Evolutionary conservation across 2,888 invertebrate species (phyloP).

Genomic region (Iphiclides podalirius): DNA sequence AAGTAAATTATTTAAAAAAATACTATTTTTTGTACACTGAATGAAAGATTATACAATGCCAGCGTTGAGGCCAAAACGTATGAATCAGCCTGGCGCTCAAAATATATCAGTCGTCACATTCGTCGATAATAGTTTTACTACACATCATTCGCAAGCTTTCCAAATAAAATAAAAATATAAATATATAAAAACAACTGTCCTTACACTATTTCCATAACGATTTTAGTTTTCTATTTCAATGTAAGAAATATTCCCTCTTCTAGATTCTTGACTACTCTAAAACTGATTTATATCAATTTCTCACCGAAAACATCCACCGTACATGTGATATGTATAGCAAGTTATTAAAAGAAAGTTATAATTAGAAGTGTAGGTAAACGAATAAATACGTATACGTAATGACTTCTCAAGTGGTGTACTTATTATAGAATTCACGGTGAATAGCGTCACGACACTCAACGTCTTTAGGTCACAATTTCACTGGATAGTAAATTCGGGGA

Average conservation of each 20-base stretch:
- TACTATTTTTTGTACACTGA: no score
- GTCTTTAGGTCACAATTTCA: no score
- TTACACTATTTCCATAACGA: background rate
- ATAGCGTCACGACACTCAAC: slow-evolving; percentile 45
- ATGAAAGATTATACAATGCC: slow-evolving; percentile 14
- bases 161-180: background rate
- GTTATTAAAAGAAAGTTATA: slow-evolving; percentile 45
- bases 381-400: slow-evolving; percentile 44
- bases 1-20: no score
- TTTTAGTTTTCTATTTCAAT: no score
- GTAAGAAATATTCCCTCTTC: background rate
- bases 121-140: slow-evolving; percentile 8
- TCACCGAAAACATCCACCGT: no score
- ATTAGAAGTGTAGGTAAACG: slow-evolving; percentile 51
- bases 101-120: slow-evolving; percentile 16
- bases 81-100: slow-evolving; percentile 16
- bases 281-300: no score
- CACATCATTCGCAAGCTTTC: slow-evolving; percentile 6
- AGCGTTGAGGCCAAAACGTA: slow-evolving; percentile 9
- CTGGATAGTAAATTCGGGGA: no score
- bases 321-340: slow-evolving; percentile 7
- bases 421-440: slow-evolving; percentile 39
- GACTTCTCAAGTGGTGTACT: slow-evolving; percentile 41
- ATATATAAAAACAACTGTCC: background rate
- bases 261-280: background rate